phyloP scores from a whole-genome alignment of 2,113 vertebrate species.

The Dromaius novaehollandiae region DNA sequence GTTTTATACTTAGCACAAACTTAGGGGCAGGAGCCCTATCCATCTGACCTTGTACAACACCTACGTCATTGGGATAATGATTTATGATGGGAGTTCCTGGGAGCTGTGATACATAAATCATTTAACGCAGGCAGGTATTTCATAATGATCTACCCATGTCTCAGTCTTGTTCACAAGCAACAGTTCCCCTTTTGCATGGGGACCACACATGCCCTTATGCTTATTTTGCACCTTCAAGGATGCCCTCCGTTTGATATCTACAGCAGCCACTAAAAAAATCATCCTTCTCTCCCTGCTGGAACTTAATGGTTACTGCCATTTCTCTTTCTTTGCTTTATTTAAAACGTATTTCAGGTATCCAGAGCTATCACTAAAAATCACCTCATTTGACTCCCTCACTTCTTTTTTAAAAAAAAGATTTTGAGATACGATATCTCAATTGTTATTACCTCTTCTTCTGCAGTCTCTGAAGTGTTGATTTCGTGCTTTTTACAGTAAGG shows the following conservation, averaged over 20 bases:
- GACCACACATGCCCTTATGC: not conserved
- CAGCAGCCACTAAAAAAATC: not conserved
- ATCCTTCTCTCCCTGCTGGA: not conserved
- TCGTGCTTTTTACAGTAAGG: conserved; percentile 94
- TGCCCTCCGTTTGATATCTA: not conserved
- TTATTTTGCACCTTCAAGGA: not conserved
- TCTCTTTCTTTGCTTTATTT: not conserved
- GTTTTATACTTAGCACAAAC: not conserved
- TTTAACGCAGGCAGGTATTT: not conserved
- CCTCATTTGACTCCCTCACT: not conserved
- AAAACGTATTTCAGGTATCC: not conserved
- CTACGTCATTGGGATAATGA: not conserved
- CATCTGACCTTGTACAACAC: not conserved
- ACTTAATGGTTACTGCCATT: not conserved
- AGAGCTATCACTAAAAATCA: not conserved
- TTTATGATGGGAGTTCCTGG: not conserved
- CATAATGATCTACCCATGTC: not conserved
- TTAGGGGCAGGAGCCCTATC: not conserved
- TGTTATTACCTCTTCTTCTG: conserved; percentile 79
- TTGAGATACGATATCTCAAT: not conserved
- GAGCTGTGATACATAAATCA: not conserved
- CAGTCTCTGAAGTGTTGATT: conserved; percentile 77
- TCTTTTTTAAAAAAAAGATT: not conserved
- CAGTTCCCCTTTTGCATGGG: not conserved
- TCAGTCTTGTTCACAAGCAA: not conserved